Conservation (phyloP, 1,140 invertebrate species). For the Notospermus geniculatus region DNA sequence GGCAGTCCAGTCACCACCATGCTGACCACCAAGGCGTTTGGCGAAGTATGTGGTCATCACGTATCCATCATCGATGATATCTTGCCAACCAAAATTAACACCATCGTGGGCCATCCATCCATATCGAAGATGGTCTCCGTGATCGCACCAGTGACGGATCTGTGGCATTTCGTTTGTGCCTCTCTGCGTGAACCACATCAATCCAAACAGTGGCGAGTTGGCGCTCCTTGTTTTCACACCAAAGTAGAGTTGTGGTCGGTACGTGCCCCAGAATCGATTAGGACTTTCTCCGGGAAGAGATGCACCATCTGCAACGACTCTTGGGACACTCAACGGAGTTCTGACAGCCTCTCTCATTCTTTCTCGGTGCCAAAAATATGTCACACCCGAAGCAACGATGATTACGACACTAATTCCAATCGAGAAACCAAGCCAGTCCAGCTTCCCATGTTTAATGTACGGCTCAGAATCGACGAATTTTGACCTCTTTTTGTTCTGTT, state of each 20-base stretch:
- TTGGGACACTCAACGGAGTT: slow-evolving; percentile 75
- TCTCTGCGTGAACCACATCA: slow-evolving; percentile 91
- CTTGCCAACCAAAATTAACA: slow-evolving; percentile 84
- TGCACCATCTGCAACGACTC: slow-evolving; percentile 64
- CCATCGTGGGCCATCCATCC: slow-evolving; percentile 94
- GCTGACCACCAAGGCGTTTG: slow-evolving; percentile 72
- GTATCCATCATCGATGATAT: slow-evolving; percentile 78
- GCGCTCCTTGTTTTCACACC: slow-evolving; percentile 85
- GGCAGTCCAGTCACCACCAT: slow-evolving; percentile 92
- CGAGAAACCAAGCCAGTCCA: too few species aligned
- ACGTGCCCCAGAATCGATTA: slow-evolving; percentile 88
- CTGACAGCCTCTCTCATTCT: slow-evolving; percentile 78
- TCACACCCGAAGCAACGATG: too few species aligned
- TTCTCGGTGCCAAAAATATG: too few species aligned
- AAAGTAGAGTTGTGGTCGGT: slow-evolving; percentile 77
- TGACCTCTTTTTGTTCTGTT: too few species aligned
- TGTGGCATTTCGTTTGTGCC: slow-evolving; percentile 40
- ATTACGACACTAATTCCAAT: too few species aligned
- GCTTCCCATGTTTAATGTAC: too few species aligned
- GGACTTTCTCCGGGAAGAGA: slow-evolving; percentile 69
- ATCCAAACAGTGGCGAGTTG: slow-evolving; percentile 77
- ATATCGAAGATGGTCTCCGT: slow-evolving; percentile 78
- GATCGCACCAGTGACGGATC: slow-evolving; percentile 88
- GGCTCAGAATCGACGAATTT: too few species aligned
- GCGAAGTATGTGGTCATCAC: slow-evolving; percentile 84